Evolutionary conservation across 1,140 invertebrate genomes (phyloP), one percentile per base, ranked within the genome.

Genomic region (Brachionus rubens): DNA sequence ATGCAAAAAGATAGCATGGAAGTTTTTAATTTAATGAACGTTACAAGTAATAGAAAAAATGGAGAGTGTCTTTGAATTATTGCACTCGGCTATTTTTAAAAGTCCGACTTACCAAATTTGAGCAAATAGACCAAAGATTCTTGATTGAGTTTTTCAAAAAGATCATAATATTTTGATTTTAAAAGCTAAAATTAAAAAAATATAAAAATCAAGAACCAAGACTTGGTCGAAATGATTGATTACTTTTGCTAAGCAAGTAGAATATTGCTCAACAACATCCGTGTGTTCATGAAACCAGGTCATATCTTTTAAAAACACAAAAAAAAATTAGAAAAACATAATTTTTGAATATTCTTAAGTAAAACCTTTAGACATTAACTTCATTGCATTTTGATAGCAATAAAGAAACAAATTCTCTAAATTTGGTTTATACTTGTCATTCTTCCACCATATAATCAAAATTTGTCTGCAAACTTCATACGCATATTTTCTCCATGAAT

Each of bases 251-350:
- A 72, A 16, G 40, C 68, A 72, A 3, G 68, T 72, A 54, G 46
- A 72, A 41, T 72, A 72, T 54, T 72, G 68, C 41, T 72, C 68
- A 12, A 72, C 68, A 24, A 72, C 68, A 54, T 72, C 68, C 19
- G 68, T 72, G 24, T 72, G 68, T 19, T 72, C 68, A 54, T 72
- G 68, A n/a, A 72, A 72, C 68, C 68, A 72, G 12, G 48, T 72
- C 68, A 72, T 72, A 54, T 72, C 68, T 65, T n/a, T n/a, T n/a
- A n/a, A n/a, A n/a, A n/a, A 43, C 6, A 65, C 12, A 24, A 43
- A 14, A 65, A 65, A 65, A 65, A 40, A 26, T 6, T 2, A 24
- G 9, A 40, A 36, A 36, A 33, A 36, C 33, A 5, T 9, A 62
- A 40, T 36, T 36, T 1, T 19, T 19, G 5, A 10, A 2, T 16